Conservation (phyloP, 2,797 vertebrate species). For the Chelidonichthys spinosus region DNA sequence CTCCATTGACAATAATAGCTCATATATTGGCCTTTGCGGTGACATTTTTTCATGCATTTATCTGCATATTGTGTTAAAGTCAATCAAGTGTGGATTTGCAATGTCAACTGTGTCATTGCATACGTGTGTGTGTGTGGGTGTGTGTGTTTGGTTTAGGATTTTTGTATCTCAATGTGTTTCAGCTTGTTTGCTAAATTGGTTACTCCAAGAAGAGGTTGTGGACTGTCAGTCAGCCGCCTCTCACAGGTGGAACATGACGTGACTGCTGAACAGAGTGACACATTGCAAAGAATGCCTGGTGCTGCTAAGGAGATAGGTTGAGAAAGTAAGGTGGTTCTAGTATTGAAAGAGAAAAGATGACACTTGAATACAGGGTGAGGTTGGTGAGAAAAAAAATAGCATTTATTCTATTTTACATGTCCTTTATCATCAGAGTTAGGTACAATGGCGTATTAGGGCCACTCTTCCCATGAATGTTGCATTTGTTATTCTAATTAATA, state of each 20-base stretch:
- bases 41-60: conserved; percentile 14
- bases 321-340: not conserved
- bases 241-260: conserved; percentile 27
- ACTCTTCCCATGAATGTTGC: no score
- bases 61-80: conserved; percentile 7
- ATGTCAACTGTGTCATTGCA: conserved; percentile 6
- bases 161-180: conserved; percentile 13
- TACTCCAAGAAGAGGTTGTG: conserved; percentile 34
- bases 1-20: not conserved
- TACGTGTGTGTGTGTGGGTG: not conserved
- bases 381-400: not conserved
- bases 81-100: conserved; percentile 11
- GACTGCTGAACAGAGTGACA: conserved; percentile 33
- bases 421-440: not conserved
- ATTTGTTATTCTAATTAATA: no score
- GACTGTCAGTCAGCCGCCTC: conserved; percentile 57
- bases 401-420: not conserved
- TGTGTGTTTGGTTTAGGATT: not conserved
- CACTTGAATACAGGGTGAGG: not conserved
- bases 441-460: no score
- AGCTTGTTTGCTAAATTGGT: conserved; percentile 43
- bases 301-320: conserved; percentile 4
- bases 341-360: not conserved
- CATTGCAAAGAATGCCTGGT: not conserved
- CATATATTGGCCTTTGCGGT: not conserved